These are phyloP conservation scores for Campylorhamphus procurvoides DNA, from an alignment of 2,113 vertebrate genomes.

Conservation along the genomic window DNA sequence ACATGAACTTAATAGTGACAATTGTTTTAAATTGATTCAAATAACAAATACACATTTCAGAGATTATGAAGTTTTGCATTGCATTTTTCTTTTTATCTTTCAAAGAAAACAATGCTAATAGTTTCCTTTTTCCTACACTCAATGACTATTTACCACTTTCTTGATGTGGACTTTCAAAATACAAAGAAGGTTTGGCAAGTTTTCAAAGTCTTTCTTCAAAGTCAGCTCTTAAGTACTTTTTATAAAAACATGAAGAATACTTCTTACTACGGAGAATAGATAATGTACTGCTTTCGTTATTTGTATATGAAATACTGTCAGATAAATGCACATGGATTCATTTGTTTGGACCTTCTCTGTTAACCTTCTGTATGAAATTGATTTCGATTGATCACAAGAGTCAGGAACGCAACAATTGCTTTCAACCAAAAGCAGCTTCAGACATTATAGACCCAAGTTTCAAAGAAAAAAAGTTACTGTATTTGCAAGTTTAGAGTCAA, in stretches of 20 bases:
- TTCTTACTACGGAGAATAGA: conserved; percentile 74
- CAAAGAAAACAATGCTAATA: conserved; percentile 86
- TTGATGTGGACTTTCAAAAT: conserved; percentile 85
- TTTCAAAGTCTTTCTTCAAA: conserved; percentile 82
- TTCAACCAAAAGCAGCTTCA: conserved; percentile 64
- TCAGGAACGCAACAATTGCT: conserved; percentile 69
- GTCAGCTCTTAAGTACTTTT: conserved; percentile 78
- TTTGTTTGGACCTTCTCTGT: conserved; percentile 65
- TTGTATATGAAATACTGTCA: conserved; percentile 75
- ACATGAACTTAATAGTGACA: conserved; percentile 68
- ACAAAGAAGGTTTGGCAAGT: conserved; percentile 82
- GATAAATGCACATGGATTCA: conserved; percentile 68
- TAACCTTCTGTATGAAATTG: conserved; percentile 71
- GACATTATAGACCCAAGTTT: conserved; percentile 68
- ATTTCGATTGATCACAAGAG: conserved; percentile 74
- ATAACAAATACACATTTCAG: conserved; percentile 81
- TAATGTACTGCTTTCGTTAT: conserved; percentile 74
- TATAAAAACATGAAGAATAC: conserved; percentile 78
- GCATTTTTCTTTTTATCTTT: conserved; percentile 83
- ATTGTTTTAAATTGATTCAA: conserved; percentile 78
- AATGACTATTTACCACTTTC: conserved; percentile 78
- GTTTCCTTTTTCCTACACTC: conserved; percentile 86
- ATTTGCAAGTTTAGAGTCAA: conserved; percentile 77
- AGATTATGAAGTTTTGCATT: conserved; percentile 81
- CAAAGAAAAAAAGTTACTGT: conserved; percentile 75